Conservation (phyloP, 2,113 vertebrate genomes). For the Anseranas semipalmata region DNA sequence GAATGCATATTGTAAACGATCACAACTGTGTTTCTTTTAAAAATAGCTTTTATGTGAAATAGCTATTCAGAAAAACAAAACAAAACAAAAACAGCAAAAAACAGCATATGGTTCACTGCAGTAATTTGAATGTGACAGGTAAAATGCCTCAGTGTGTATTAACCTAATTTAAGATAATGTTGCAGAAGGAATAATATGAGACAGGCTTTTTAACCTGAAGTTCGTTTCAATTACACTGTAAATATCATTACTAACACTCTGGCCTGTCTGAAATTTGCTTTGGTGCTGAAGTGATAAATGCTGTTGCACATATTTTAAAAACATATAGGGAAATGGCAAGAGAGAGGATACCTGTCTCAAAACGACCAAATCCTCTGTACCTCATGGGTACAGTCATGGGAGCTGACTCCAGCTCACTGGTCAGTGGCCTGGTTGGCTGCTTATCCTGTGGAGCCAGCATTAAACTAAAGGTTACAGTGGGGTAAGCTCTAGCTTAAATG, state of each 20-base stretch:
- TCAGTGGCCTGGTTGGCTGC: background rate
- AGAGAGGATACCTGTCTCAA: background rate
- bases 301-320: background rate
- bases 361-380: background rate
- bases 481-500: background rate
- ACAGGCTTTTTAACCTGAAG: background rate
- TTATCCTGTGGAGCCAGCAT: accelerated
- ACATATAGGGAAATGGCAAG: background rate
- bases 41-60: background rate
- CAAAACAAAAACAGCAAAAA: background rate
- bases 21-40: background rate
- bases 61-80: background rate
- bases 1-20: background rate
- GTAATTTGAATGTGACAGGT: background rate
- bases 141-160: background rate
- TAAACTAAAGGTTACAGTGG: background rate
- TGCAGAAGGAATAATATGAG: background rate
- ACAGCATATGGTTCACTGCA: background rate
- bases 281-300: background rate
- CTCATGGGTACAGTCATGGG: no score
- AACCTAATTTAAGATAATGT: conserved; percentile 17
- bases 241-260: background rate
- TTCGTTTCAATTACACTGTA: background rate
- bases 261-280: background rate
- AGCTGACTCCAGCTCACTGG: accelerated